Evolutionary conservation across 2,113 vertebrate species (phyloP).

Genomic region (Stercorarius parasiticus): DNA sequence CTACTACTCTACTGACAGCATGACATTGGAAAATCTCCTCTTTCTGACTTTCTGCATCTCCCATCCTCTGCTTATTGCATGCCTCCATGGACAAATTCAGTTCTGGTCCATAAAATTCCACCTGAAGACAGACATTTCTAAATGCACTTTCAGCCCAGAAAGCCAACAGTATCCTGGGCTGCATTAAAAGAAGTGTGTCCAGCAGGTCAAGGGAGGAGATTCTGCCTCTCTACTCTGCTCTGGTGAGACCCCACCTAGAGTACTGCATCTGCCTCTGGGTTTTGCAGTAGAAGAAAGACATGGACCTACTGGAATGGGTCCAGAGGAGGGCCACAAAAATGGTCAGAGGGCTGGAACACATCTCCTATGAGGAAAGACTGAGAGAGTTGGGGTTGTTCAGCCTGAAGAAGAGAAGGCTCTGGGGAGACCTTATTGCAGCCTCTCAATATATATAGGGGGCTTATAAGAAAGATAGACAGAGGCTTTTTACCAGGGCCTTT

Average conservation of each 20-base stretch:
- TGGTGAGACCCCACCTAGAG: background rate
- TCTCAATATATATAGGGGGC: accelerated
- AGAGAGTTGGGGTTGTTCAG: background rate
- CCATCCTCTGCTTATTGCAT: background rate
- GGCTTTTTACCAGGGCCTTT: background rate
- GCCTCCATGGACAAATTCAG: background rate
- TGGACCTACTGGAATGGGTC: accelerated
- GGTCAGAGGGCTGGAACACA: background rate
- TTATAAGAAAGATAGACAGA: background rate
- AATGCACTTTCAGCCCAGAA: background rate
- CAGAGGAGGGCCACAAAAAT: background rate
- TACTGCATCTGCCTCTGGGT: accelerated
- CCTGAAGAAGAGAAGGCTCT: background rate
- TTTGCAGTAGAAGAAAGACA: background rate
- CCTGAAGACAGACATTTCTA: background rate
- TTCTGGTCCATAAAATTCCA: background rate
- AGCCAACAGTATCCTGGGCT: background rate
- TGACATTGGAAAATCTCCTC: background rate
- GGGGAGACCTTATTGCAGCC: background rate
- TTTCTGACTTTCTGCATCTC: background rate
- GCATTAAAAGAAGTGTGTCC: accelerated
- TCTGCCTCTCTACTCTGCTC: accelerated
- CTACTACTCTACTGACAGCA: background rate
- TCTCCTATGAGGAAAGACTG: background rate
- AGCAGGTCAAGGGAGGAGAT: background rate